These are phyloP conservation scores for Saiga tatarica DNA, from an alignment of 2,113 vertebrate genomes.

Conservation along the genomic window DNA sequence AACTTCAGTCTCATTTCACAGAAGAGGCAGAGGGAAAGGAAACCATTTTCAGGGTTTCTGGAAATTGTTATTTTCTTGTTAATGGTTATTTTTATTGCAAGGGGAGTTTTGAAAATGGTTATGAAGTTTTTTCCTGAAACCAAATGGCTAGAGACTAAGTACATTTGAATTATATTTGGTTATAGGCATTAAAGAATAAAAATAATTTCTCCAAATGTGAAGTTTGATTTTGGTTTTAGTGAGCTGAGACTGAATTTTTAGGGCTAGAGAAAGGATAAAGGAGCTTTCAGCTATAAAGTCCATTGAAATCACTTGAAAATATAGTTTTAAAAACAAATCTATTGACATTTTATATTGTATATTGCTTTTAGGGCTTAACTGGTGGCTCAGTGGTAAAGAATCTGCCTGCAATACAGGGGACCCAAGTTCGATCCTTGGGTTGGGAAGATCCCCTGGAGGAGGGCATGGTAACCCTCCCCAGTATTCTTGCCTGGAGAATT, in stretches of 20 bases:
- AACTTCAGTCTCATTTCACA: neutral
- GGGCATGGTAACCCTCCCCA: neutral
- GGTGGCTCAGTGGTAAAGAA: neutral
- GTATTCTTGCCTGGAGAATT: neutral
- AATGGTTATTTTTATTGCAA: conserved; percentile 46
- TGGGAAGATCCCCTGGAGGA: neutral
- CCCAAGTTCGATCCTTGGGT: neutral
- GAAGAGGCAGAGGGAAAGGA: neutral
- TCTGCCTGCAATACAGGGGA: neutral
- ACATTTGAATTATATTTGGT: conserved; percentile 10
- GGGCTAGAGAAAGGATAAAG: neutral
- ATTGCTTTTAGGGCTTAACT: neutral
- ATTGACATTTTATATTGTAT: neutral
- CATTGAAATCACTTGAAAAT: neutral
- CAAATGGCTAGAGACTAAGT: neutral
- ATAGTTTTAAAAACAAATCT: neutral
- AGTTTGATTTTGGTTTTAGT: neutral
- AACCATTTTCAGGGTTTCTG: conserved; percentile 32
- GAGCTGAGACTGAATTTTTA: neutral
- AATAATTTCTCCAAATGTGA: neutral
- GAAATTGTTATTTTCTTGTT: conserved; percentile 52
- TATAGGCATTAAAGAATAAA: neutral
- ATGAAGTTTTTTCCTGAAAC: conserved; percentile 42
- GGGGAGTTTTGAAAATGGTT: conserved; percentile 27
- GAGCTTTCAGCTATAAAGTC: neutral